These are phyloP conservation scores for Rhadinocentrus ornatus DNA, from an alignment of 2,797 vertebrate species.

Conservation along the genomic window DNA sequence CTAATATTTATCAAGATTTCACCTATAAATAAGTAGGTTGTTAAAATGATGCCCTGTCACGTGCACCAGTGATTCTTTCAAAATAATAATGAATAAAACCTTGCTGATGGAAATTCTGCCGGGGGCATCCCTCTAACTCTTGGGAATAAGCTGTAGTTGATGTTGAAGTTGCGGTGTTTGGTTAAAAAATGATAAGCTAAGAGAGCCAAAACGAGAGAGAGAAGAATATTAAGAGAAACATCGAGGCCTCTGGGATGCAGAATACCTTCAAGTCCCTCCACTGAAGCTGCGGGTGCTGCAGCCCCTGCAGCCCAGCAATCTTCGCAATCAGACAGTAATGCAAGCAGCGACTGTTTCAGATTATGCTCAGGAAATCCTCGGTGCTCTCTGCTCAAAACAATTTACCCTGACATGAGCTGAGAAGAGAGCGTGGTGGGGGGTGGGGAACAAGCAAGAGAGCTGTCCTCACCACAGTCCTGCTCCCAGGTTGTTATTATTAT, in stretches of 20 bases:
- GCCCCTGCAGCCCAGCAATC: slow-evolving; percentile 74
- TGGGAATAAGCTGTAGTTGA: slow-evolving; percentile 8
- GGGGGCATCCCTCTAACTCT: slow-evolving; percentile 20
- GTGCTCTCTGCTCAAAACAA: slow-evolving; percentile 89
- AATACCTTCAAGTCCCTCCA: slow-evolving; percentile 62
- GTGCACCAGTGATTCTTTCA: slow-evolving; percentile 6
- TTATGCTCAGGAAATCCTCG: slow-evolving; percentile 89
- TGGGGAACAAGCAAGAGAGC: slow-evolving; percentile 31
- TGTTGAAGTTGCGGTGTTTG: slow-evolving; percentile 34
- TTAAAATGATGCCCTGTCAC: neutral
- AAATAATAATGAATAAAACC: slow-evolving; percentile 18
- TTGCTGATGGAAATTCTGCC: slow-evolving; percentile 52
- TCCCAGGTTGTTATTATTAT: slow-evolving; percentile 25
- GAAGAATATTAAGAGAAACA: neutral
- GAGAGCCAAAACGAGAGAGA: slow-evolving; percentile 6
- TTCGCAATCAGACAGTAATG: slow-evolving; percentile 82
- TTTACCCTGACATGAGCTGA: slow-evolving; percentile 85
- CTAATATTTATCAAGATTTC: neutral
- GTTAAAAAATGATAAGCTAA: slow-evolving; percentile 8
- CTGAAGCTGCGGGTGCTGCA: slow-evolving; percentile 61
- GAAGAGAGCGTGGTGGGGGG: slow-evolving; percentile 54
- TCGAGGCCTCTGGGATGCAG: slow-evolving; percentile 60
- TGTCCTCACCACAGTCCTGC: slow-evolving; percentile 49
- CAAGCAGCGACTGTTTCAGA: slow-evolving; percentile 86
- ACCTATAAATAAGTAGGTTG: neutral